These are phyloP conservation scores for Carcharodon carcharias DNA, from an alignment of 2,797 vertebrate species.

Conservation along the genomic window DNA sequence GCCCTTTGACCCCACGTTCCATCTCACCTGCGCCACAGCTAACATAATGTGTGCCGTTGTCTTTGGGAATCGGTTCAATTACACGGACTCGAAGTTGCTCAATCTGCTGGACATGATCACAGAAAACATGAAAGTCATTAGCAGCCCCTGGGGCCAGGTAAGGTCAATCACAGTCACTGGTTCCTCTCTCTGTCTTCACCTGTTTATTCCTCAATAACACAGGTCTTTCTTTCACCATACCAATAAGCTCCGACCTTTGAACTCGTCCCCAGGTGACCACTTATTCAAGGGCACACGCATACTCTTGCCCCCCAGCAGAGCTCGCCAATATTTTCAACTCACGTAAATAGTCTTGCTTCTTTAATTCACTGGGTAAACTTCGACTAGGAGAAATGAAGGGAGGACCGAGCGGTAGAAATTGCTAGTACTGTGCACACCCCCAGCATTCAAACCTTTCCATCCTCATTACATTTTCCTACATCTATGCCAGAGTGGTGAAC, in stretches of 20 bases:
- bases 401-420: neutral
- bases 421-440: too few species aligned
- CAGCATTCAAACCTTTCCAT: neutral
- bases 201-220: neutral
- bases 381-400: neutral
- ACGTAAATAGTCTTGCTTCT: neutral
- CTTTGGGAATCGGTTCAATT: constrained; percentile 46
- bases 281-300: neutral
- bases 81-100: constrained; percentile 45
- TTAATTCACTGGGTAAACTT: neutral
- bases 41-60: constrained; percentile 48
- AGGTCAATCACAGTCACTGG: neutral
- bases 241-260: neutral
- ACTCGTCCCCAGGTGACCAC: neutral
- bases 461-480: neutral
- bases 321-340: neutral
- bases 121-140: constrained; percentile 42
- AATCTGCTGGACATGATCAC: constrained; percentile 42
- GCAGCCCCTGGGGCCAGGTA: constrained; percentile 46
- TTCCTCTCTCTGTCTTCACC: neutral
- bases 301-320: neutral
- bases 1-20: constrained; percentile 48
- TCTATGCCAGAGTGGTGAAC: neutral
- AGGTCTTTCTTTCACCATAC: neutral
- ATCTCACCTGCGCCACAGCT: constrained; percentile 49